A percentile compares a stretch with the other conserved stretches of the same genome.
phyloP scores from a whole-genome alignment of 2,888 invertebrate species.

The Labia minor region DNA sequence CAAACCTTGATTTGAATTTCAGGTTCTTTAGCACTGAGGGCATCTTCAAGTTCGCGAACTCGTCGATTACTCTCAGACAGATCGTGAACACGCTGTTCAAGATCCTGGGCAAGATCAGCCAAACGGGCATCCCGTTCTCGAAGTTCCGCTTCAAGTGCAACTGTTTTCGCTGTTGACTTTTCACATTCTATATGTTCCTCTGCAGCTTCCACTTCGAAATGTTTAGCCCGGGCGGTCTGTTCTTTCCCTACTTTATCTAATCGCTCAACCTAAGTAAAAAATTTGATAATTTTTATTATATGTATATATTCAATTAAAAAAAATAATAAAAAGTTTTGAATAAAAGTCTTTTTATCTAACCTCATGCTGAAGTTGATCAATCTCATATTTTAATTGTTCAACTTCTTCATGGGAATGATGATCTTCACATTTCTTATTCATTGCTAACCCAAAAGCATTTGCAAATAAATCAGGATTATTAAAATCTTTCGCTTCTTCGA shows the following conservation, averaged over 20 bases:
- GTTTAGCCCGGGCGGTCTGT: constrained; percentile 18
- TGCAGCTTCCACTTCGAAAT: constrained; percentile 18
- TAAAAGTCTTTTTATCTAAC: too few species aligned
- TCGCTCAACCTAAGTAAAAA: too few species aligned
- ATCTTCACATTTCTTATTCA: constrained; percentile 15
- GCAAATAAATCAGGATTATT: constrained; percentile 27
- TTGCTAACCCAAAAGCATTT: constrained; percentile 25
- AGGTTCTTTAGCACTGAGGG: constrained; percentile 30
- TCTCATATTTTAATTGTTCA: constrained; percentile 29
- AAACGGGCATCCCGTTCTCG: constrained; percentile 27
- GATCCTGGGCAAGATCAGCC: constrained; percentile 29
- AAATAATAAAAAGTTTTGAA: too few species aligned
- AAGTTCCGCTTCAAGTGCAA: constrained; percentile 17
- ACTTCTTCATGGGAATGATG: constrained; percentile 29
- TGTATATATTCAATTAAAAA: background rate
- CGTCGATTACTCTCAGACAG: constrained; percentile 33
- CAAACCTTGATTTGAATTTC: constrained; percentile 29
- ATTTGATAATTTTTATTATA: too few species aligned
- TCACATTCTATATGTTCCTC: constrained; percentile 9
- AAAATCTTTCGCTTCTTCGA: background rate
- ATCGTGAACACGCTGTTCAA: constrained; percentile 28
- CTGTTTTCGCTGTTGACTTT: background rate
- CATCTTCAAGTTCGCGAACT: constrained; percentile 33
- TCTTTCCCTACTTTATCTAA: constrained; percentile 20
- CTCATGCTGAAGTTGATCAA: constrained; percentile 25